phyloP scores from a whole-genome alignment of 1,140 invertebrate genomes.

The Cydia strobilella region DNA sequence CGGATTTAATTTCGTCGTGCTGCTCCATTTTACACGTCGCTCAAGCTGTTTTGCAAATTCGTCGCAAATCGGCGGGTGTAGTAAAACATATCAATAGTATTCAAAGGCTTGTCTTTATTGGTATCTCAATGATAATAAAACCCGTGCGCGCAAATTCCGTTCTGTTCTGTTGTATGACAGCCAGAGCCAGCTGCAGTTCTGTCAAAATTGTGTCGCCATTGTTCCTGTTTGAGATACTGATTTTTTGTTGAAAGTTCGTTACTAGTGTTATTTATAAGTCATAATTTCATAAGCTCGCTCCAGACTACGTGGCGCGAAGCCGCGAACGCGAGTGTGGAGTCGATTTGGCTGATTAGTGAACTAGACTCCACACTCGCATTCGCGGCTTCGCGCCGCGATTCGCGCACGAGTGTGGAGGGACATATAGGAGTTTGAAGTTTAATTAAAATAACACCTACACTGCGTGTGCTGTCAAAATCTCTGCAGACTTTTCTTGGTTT shows the following conservation, averaged over 20 bases:
- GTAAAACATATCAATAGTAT: slow-evolving; percentile 21
- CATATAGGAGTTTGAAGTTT: too few species aligned
- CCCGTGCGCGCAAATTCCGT: neutral
- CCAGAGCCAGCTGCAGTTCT: slow-evolving; percentile 27
- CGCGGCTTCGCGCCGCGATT: too few species aligned
- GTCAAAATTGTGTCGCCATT: slow-evolving; percentile 23
- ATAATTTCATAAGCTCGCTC: too few species aligned
- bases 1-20: slow-evolving; percentile 84
- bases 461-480: too few species aligned
- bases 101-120: slow-evolving; percentile 8
- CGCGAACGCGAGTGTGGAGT: too few species aligned
- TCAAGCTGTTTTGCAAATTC: slow-evolving; percentile 32
- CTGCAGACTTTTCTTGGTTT: too few species aligned
- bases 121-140: slow-evolving; percentile 14
- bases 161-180: slow-evolving; percentile 1
- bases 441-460: too few species aligned
- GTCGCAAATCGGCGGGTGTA: neutral
- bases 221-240: slow-evolving; percentile 2
- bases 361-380: too few species aligned
- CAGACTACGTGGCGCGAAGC: too few species aligned
- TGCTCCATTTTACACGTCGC: slow-evolving; percentile 80
- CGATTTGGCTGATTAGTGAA: too few species aligned
- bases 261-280: too few species aligned
- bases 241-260: neutral
- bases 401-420: too few species aligned